Conservation (phyloP, 2,888 invertebrate genomes). For the Cantharis flavilabris region DNA sequence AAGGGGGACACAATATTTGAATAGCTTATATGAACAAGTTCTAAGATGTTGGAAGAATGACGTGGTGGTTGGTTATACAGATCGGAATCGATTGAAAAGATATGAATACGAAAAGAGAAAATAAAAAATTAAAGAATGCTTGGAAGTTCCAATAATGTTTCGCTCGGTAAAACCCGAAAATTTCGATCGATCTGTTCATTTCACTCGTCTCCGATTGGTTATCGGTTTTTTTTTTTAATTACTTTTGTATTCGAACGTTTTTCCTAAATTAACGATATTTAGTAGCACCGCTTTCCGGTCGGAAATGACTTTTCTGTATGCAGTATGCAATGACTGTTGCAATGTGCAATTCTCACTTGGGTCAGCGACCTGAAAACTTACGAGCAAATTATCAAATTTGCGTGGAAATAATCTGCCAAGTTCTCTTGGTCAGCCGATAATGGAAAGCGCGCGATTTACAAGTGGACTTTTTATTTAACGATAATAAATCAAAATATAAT, state of each 20-base stretch:
- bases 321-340: background rate
- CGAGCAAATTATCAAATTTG: background rate
- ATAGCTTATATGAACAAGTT: background rate
- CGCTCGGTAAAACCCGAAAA: background rate
- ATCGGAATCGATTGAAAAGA: background rate
- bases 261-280: background rate
- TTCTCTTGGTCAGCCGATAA: background rate
- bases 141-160: background rate
- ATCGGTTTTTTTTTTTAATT: background rate
- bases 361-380: conserved; percentile 14
- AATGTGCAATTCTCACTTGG: conserved; percentile 12
- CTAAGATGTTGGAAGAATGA: background rate
- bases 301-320: background rate
- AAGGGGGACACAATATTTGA: background rate
- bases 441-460: background rate
- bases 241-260: background rate
- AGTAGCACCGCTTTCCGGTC: background rate
- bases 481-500: background rate
- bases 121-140: background rate
- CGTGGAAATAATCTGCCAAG: background rate
- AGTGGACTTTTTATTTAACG: background rate
- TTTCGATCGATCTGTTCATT: background rate
- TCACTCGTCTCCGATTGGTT: background rate
- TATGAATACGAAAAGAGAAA: background rate
- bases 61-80: background rate